Conservation (phyloP, 1,140 invertebrate species). For the Drosophila lini region DNA sequence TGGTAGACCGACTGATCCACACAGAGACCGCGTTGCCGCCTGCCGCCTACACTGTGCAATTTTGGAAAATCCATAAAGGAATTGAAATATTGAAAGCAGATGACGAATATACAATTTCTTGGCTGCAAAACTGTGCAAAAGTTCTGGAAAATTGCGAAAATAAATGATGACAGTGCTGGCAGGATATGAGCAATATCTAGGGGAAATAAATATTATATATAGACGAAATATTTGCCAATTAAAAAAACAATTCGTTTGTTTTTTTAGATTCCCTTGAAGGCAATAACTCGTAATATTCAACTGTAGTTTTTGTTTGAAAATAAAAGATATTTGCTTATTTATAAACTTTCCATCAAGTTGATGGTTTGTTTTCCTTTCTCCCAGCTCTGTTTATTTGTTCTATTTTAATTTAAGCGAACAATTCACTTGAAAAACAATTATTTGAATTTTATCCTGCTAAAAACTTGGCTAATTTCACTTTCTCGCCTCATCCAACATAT, state of each 20-base stretch:
- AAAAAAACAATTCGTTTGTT: background rate
- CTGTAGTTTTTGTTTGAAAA: background rate
- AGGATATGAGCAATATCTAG: constrained; percentile 17
- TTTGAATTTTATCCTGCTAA: background rate
- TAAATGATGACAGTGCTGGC: background rate
- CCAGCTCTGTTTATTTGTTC: constrained; percentile 11
- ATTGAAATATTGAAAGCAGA: constrained; percentile 54
- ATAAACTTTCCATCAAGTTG: background rate
- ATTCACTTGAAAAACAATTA: constrained; percentile 34
- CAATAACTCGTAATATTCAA: background rate
- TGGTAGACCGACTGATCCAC: constrained; percentile 56
- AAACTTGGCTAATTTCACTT: constrained; percentile 35
- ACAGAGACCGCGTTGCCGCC: constrained; percentile 11
- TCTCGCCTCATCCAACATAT: constrained; percentile 21
- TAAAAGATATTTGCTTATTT: background rate
- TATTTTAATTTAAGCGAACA: constrained; percentile 5
- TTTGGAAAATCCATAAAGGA: constrained; percentile 62
- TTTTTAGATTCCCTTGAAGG: background rate
- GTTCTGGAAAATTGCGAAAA: constrained; percentile 15
- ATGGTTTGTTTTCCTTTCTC: background rate
- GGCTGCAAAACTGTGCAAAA: constrained; percentile 30
- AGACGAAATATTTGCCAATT: background rate
- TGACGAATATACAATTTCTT: constrained; percentile 35
- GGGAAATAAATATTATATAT: constrained; percentile 21
- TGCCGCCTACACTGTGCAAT: constrained; percentile 75